phyloP scores from a whole-genome alignment of 1,140 invertebrate species.

The Copidosoma floridanum region DNA sequence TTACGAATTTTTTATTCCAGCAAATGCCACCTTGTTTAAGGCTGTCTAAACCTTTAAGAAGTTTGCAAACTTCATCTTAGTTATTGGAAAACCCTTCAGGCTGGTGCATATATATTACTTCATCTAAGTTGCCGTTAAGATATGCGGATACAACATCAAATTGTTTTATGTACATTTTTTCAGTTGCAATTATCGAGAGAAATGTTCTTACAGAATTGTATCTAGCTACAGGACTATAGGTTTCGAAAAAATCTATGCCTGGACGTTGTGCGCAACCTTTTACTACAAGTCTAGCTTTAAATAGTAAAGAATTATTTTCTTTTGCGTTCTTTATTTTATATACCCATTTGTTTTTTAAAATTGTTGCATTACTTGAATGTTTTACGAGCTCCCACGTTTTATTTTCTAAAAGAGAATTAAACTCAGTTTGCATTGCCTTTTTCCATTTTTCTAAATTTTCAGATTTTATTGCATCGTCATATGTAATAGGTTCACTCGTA shows the following conservation, averaged over 20 bases:
- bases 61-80: slow-evolving; percentile 14
- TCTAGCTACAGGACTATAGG: slow-evolving; percentile 29
- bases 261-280: slow-evolving; percentile 48
- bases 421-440: too few species aligned
- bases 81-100: not conserved
- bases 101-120: slow-evolving; percentile 15
- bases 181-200: slow-evolving; percentile 51
- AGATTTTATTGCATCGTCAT: too few species aligned
- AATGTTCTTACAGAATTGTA: slow-evolving; percentile 42
- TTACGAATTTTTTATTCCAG: slow-evolving; percentile 26
- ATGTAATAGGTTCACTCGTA: too few species aligned
- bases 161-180: slow-evolving; percentile 48
- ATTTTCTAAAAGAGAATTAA: too few species aligned
- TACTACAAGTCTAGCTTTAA: slow-evolving; percentile 52
- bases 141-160: slow-evolving; percentile 46
- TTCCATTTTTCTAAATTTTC: too few species aligned
- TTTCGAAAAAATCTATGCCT: slow-evolving; percentile 43
- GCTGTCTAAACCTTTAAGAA: slow-evolving; percentile 42
- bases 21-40: slow-evolving; percentile 32
- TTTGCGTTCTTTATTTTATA: too few species aligned
- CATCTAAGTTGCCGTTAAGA: slow-evolving; percentile 35
- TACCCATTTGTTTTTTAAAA: slow-evolving; percentile 7
- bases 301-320: slow-evolving; percentile 43
- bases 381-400: too few species aligned
- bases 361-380: too few species aligned